Base-by-base conservation (phyloP, 92 coral and sea anemone genomes). In the Metridium senile region DNA sequence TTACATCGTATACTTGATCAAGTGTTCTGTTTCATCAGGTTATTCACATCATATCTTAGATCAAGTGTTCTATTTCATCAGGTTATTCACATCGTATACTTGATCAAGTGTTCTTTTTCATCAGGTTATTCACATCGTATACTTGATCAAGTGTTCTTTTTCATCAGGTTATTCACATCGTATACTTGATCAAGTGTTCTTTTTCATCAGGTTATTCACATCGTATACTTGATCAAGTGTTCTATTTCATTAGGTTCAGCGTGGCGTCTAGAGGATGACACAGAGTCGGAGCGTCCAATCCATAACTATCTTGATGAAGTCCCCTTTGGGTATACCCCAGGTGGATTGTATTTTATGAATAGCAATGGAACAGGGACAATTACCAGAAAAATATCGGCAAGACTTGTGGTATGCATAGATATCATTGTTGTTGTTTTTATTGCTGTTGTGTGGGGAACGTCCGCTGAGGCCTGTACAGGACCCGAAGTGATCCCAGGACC, bases 231-330 rank as follows among this genome's bases (percentile, higher is more conserved):
- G 49, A 39, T 39, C 49, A 39, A 6, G 49, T 39, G 49, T 39
- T 39, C 49, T 39, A 39, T 39, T 65, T 65, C 19, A 1, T 21
- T 53, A 87, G 91, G 81, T 26, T 69, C 91, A 33, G 91, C 91
- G 8, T 87, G 91, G 91, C 78, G 79, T 33, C 82, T 87, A 8
- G 91, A 87, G 70, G 91, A 87, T 54, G 91, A 87, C 33, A 64
- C 62, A 0, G 88, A 82, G 1, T 66, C 62, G 10, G 58, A 64
- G 18, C 21, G 39, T 19, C 61, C 66, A 22, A 73, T 65, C 7
- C 64, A 74, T 58, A 73, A 81, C 13, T 77, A 82, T 31, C 81
- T 79, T 0, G 91, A 87, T 69, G 91, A 86, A 58, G 85, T 47
- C 0, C 91, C 91, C 26, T 83, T 83, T 62, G 86, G 91, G 9